phyloP scores from a whole-genome alignment of 1,140 invertebrate species.

The Gryon sp. region DNA sequence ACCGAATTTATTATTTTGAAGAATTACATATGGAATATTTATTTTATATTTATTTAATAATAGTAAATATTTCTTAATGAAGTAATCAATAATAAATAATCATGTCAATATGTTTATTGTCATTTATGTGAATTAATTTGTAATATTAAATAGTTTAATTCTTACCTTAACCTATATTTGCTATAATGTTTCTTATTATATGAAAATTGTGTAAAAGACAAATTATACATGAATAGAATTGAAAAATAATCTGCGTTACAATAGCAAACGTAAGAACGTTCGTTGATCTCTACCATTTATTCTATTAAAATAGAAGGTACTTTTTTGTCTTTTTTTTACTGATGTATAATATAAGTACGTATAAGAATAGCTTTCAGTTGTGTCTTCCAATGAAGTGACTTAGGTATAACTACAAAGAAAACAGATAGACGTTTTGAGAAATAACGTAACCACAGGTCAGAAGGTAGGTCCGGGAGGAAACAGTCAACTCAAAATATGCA shows the following conservation, averaged over 20 bases:
- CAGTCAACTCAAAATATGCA: conserved; percentile 28
- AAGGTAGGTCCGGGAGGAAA: conserved; percentile 36
- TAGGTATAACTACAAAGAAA: conserved; percentile 22
- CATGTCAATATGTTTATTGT: too few relatives aligned
- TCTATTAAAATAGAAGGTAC: conserved; percentile 10
- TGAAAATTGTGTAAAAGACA: too few relatives aligned
- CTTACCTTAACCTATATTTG: too few relatives aligned
- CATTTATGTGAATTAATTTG: too few relatives aligned
- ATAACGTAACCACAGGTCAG: conserved; percentile 55
- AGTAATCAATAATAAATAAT: too few relatives aligned
- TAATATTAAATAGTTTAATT: too few relatives aligned
- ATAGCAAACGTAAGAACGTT: neutral
- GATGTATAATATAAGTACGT: conserved; percentile 15
- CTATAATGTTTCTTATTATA: too few relatives aligned
- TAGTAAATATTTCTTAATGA: too few relatives aligned
- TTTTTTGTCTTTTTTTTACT: conserved; percentile 33
- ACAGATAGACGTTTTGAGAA: conserved; percentile 37
- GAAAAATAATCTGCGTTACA: conserved; percentile 17
- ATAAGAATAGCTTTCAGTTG: conserved; percentile 23
- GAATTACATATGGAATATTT: too few relatives aligned
- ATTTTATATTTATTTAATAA: too few relatives aligned
- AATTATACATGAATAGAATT: too few relatives aligned
- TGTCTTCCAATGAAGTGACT: conserved; percentile 35
- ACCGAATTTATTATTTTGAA: too few relatives aligned
- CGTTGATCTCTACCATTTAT: neutral